Evolutionary conservation across 2,888 invertebrate genomes (phyloP).

Genomic region (Dolichopus griseipennis): DNA sequence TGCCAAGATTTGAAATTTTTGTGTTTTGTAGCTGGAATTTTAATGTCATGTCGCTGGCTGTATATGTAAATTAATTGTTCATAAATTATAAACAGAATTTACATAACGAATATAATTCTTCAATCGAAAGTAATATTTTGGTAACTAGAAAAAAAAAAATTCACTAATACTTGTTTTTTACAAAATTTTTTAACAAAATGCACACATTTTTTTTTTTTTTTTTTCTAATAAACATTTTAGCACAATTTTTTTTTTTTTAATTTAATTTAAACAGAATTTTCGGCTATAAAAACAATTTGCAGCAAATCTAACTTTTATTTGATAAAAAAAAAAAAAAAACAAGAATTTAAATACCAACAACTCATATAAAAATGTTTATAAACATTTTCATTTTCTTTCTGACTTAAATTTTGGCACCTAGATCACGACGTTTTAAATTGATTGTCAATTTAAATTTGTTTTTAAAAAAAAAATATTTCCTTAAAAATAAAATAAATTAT

Average conservation of each 20-base stretch:
- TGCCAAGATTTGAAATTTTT: neutral
- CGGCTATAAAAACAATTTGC: neutral
- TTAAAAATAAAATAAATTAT: constrained; percentile 15
- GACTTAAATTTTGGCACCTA: neutral
- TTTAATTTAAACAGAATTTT: neutral
- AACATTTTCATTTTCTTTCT: neutral
- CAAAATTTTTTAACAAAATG: no score
- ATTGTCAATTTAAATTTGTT: constrained; percentile 15
- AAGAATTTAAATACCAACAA: no score
- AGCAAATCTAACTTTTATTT: constrained; percentile 1
- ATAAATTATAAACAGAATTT: no score
- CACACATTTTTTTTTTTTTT: no score
- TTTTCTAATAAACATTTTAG: neutral
- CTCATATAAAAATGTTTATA: neutral
- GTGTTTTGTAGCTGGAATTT: neutral
- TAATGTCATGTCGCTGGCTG: neutral
- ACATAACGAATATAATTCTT: neutral
- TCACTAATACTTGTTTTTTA: no score
- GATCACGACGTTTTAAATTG: neutral
- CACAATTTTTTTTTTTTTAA: constrained; percentile 1
- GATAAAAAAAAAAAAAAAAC: neutral
- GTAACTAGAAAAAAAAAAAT: neutral
- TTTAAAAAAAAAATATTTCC: constrained; percentile 18
- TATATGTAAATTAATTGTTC: neutral
- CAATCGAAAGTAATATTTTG: neutral